These are phyloP conservation scores for Vidua chalybeata DNA, from an alignment of 2,113 vertebrate species.

Conservation along the genomic window DNA sequence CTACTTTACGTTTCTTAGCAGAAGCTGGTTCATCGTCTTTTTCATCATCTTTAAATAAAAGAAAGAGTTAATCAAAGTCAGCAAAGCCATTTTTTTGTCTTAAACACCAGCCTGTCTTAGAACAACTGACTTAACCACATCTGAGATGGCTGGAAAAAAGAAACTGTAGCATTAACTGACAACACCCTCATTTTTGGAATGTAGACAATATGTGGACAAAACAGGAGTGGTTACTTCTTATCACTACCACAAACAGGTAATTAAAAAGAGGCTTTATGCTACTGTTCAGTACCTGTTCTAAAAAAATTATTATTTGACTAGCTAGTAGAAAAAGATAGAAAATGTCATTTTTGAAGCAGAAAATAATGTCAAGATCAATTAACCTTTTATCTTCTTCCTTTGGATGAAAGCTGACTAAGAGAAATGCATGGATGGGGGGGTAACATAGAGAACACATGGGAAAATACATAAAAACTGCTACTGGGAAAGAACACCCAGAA, in stretches of 20 bases:
- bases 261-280: neutral
- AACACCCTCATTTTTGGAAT: neutral
- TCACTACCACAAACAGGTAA: neutral
- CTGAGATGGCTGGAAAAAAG: neutral
- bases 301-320: neutral
- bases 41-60: conserved; percentile 84
- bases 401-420: neutral
- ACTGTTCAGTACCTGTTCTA: neutral
- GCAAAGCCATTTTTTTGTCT: neutral
- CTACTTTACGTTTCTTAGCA: conserved; percentile 85
- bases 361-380: neutral
- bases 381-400: neutral
- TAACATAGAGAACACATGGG: neutral
- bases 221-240: neutral
- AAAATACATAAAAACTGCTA: neutral
- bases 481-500: neutral
- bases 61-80: conserved; percentile 42
- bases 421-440: neutral
- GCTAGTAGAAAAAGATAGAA: neutral
- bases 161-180: neutral
- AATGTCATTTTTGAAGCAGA: neutral
- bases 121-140: neutral
- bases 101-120: neutral
- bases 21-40: conserved; percentile 71
- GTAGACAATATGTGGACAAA: neutral